Base-by-base conservation (phyloP, 92 coral and sea anemone species). In the Siderastrea radians region DNA sequence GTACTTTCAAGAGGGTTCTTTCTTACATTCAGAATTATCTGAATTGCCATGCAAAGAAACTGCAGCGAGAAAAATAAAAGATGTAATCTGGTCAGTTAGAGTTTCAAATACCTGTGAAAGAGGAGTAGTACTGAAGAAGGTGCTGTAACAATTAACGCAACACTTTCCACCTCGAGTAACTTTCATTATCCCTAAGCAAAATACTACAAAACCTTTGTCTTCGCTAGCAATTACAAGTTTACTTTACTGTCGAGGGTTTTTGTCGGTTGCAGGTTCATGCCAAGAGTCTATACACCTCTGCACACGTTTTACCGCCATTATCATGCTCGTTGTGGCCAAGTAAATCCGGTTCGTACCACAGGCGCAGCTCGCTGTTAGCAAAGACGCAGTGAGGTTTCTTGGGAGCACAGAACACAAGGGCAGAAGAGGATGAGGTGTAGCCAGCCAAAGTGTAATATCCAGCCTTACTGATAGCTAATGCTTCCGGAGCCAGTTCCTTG, bases 291-390 rank as follows among this genome's bases (percentile, higher is more conserved):
- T 63, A 79, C 72, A 79, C 84, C 5, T 79, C 84, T 51, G 73
- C 84, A 45, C 86, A 82, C 1, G 86, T 69, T 54, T 2, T 53
- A 16, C 86, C 86, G 0, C 55, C 86, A 55, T 82, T 82, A 46
- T 82, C 68, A 48, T n/a, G 7, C 70, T 82, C 78, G 15, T 6
- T 14, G 54, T 2, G 15, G 67, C 26, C 78, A 12, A 45, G 16
- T 47, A 82, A 49, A 60, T 82, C 86, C 9, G 69, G 68, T 0
- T 67, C 78, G 19, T 82, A 53, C 86, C 86, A 82, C 68, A 82
- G 86, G 5, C 86, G 78, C 55, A 82, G 55, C 68, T 46, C 55
- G 47, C 44, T 14, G 16, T 68, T 68, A n/a, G 75, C 69, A 71
- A 5, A 17, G 53, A 81, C 16, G 57, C 77, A 38, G 46, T 44